Evolutionary conservation across 2,888 invertebrate genomes (phyloP), one percentile per base, ranked within the genome.

Genomic region (Habrosyne pyritoides): DNA sequence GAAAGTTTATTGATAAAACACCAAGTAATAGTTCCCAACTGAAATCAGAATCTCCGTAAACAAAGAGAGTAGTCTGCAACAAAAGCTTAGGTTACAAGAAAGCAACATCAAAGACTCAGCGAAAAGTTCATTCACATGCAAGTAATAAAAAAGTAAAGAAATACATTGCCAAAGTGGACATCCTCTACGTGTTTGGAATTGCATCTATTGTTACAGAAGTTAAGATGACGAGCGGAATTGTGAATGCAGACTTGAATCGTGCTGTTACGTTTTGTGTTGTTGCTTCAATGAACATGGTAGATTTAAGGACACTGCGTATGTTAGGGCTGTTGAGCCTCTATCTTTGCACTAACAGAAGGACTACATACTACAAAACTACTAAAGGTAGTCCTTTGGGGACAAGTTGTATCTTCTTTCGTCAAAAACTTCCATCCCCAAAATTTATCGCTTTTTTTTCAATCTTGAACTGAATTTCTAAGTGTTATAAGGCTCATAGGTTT

Each of bases 61-160:
- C 10, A 7, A 28, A 10, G 7, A 28, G 12, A 30, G 12, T 2
- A 12, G 10, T 30, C 14, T 5, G 36, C 6, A 36, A n/a, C 36
- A 14, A n/a, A 36, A 12, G 36, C 5, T 47, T 7, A 36, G 2
- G 42, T 2, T 24, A 4, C 2, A 4, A n/a, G 1, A 24, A 47
- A n/a, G 22, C 33, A 5, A 33, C 12, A 22, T 24, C 24, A n/a
- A 21, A 47, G 47, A 10, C 21, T 21, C 7, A 12, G 33, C 54
- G 53, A 61, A 65, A 70, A 73, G 68, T 71, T 66, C 69, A 66
- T 64, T 68, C 71, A 64, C 66, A 61, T 47, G 47, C 21, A 53
- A 10, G 53, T 42, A 52, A 52, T 55, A 60, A 54, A 42, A 58
- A 66, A 56, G 60, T 66, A 52, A 55, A 51, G 33, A 47, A 28